Conservation (phyloP, 2,888 invertebrate species). For the Monoplex corrugatus region DNA sequence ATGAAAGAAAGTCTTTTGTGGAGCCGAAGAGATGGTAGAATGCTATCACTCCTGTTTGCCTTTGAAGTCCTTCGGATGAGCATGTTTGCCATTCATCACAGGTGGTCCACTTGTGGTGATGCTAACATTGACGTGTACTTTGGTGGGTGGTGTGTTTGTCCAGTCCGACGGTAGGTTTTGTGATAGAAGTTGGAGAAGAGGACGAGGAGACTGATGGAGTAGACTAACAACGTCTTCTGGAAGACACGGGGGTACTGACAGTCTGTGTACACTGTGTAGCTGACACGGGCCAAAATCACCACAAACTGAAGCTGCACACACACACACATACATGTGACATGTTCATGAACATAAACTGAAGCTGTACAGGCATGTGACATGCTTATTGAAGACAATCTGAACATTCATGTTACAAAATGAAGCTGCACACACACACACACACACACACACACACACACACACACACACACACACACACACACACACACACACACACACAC, state of each 20-base stretch:
- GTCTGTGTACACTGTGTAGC: slow-evolving; percentile 66
- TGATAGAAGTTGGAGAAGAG: slow-evolving; percentile 80
- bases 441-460: too few species aligned
- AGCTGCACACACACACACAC: too few species aligned
- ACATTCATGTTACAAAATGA: too few species aligned
- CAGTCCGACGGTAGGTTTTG: slow-evolving; percentile 68
- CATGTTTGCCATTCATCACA: background rate
- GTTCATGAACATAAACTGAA: slow-evolving; percentile 75
- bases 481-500: too few species aligned
- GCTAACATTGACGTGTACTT: background rate
- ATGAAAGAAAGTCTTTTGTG: too few species aligned
- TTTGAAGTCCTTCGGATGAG: background rate
- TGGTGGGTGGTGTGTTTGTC: background rate
- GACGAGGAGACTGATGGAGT: slow-evolving; percentile 74
- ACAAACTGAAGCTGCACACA: slow-evolving; percentile 79
- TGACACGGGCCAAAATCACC: slow-evolving; percentile 81
- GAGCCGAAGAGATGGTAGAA: too few species aligned
- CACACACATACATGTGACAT: background rate
- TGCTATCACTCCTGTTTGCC: background rate
- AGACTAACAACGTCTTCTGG: slow-evolving; percentile 70
- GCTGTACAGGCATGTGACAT: slow-evolving; percentile 59
- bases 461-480: too few species aligned
- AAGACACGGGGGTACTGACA: slow-evolving; percentile 75
- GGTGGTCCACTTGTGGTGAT: background rate
- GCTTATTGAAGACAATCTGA: too few species aligned